Evolutionary conservation across 2,113 vertebrate genomes (phyloP).

Genomic region (Terrapene triunguis): DNA sequence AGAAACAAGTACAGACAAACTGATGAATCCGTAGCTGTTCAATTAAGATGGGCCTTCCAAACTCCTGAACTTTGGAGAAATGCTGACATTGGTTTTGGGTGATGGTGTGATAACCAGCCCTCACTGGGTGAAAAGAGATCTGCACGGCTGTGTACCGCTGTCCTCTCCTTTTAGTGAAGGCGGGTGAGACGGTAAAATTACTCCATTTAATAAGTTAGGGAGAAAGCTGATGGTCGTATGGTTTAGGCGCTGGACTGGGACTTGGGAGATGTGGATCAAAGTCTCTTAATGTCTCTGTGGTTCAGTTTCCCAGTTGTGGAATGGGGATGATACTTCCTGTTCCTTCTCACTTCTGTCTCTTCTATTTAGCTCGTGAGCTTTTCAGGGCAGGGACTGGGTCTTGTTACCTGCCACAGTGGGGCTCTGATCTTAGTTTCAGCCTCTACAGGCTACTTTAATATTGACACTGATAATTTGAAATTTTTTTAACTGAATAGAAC

Average conservation of each 20-base stretch:
- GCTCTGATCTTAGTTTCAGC: background rate
- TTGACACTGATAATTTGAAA: background rate
- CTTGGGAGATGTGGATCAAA: background rate
- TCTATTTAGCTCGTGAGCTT: background rate
- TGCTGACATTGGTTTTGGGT: background rate
- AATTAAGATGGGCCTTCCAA: background rate
- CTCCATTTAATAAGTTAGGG: background rate
- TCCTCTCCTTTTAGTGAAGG: background rate
- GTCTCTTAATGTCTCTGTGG: background rate
- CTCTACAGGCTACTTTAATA: background rate
- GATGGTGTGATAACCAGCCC: background rate
- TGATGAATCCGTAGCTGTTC: background rate
- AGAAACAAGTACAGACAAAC: background rate
- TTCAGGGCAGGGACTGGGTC: background rate
- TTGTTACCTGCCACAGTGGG: background rate
- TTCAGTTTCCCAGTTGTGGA: background rate
- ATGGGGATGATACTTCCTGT: background rate
- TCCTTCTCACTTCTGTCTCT: background rate
- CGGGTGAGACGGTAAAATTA: background rate
- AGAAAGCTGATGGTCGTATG: background rate
- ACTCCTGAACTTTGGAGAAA: background rate
- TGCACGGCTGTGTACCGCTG: background rate
- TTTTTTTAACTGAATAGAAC: background rate
- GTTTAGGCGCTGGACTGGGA: background rate
- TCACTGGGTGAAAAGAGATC: background rate